Evolutionary conservation across 2,113 vertebrate genomes (phyloP).

Genomic region (Delphinapterus leucas): DNA sequence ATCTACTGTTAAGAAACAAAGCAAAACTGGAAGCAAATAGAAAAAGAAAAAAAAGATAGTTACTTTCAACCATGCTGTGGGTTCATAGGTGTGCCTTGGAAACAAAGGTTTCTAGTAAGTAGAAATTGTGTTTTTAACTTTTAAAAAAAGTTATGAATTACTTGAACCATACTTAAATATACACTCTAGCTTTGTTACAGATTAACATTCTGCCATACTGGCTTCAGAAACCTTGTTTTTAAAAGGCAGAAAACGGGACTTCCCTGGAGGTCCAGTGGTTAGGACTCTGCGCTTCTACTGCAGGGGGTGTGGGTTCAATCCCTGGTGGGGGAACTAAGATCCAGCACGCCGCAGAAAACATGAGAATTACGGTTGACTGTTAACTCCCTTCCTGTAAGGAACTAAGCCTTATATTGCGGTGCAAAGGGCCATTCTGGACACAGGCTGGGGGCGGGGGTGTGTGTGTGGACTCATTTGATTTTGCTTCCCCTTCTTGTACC

Average conservation of each 20-base stretch:
- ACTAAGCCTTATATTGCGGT: rapidly evolving
- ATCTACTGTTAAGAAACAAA: not conserved
- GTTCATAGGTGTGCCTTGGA: not conserved
- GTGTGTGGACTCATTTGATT: not conserved
- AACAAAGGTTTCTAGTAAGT: not conserved
- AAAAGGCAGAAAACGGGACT: not conserved
- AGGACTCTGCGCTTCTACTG: no score
- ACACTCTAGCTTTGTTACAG: no score
- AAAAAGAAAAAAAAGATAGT: no score
- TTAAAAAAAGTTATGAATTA: not conserved
- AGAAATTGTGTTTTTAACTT: not conserved
- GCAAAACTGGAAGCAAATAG: not conserved
- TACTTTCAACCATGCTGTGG: not conserved
- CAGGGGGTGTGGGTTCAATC: no score
- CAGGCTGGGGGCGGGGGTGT: rapidly evolving
- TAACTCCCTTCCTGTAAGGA: not conserved
- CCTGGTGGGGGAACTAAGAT: no score
- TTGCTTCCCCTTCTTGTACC: not conserved
- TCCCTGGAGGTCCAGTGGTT: no score
- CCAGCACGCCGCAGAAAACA: no score
- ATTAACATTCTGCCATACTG: not conserved
- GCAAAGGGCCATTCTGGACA: not conserved
- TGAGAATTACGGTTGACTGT: not conserved
- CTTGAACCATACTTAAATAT: not conserved
- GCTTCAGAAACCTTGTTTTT: not conserved